These are phyloP conservation scores for Tolypeutes matacus DNA, from an alignment of 2,797 vertebrate genomes.

Conservation along the genomic window DNA sequence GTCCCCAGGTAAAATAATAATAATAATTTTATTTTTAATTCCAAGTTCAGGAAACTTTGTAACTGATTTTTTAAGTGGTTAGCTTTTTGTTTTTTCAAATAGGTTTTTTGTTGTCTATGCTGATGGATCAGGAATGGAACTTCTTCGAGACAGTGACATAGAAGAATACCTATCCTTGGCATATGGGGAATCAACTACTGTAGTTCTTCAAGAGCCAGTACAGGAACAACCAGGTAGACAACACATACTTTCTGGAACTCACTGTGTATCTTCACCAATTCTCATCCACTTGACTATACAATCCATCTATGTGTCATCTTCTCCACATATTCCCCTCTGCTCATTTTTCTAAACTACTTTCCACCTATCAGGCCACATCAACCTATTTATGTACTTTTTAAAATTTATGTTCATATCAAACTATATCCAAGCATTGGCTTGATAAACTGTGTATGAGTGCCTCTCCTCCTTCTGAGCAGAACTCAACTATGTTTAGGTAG, in stretches of 20 bases:
- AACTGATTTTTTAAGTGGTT: neutral
- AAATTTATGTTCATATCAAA: neutral
- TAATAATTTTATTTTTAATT: conserved; percentile 8
- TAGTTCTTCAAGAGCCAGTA: conserved; percentile 91
- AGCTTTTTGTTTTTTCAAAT: neutral
- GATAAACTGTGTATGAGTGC: neutral
- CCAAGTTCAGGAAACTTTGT: neutral
- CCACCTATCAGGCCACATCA: neutral
- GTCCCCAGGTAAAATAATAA: conserved; percentile 90
- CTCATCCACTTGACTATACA: no score
- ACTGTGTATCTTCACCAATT: rapidly evolving
- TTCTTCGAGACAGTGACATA: conserved; percentile 90
- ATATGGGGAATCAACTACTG: conserved; percentile 87
- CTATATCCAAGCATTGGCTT: neutral
- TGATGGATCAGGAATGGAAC: conserved; percentile 94
- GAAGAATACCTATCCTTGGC: conserved; percentile 89
- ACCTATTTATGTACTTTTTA: neutral
- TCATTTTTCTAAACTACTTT: neutral
- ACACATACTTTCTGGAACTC: neutral
- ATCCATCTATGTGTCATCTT: no score
- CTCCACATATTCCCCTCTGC: neutral
- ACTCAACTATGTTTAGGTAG: neutral
- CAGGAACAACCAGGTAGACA: conserved; percentile 90
- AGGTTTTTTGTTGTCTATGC: conserved; percentile 93
- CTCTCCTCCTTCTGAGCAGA: neutral